Conservation (phyloP, 2,888 invertebrate species). For the Caenorhabditis wallacei region DNA sequence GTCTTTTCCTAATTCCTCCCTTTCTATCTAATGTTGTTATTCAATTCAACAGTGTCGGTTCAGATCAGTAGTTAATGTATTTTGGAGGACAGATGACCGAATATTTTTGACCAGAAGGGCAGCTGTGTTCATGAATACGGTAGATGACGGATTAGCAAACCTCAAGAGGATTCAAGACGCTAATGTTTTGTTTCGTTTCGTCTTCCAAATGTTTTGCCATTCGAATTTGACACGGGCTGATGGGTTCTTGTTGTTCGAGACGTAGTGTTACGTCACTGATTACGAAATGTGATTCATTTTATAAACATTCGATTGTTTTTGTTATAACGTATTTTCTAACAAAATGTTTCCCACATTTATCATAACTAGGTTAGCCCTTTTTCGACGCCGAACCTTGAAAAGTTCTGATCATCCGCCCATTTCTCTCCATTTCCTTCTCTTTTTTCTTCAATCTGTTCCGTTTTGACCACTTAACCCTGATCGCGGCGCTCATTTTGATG, state of each 20-base stretch:
- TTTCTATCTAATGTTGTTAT: conserved; percentile 10
- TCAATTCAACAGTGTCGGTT: conserved; percentile 18
- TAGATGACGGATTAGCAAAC: conserved; percentile 51
- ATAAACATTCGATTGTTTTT: too few species aligned
- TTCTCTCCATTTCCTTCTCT: neutral
- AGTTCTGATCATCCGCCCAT: conserved; percentile 4
- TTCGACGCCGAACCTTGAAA: conserved; percentile 16
- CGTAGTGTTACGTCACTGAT: conserved; percentile 25
- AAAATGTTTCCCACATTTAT: too few species aligned
- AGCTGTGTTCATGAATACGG: conserved; percentile 62
- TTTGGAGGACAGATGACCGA: conserved; percentile 2
- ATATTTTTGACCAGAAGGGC: conserved; percentile 44
- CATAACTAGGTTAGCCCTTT: too few species aligned
- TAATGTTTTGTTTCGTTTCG: conserved; percentile 48
- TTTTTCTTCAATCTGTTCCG: conserved; percentile 18
- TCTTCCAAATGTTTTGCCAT: conserved; percentile 16
- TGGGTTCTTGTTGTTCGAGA: conserved; percentile 21
- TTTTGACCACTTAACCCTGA: conserved; percentile 61
- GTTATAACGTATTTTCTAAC: too few species aligned
- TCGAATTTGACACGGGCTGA: conserved; percentile 39
- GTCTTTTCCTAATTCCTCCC: conserved; percentile 8
- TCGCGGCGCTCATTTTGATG: conserved; percentile 59
- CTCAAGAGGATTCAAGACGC: conserved; percentile 58
- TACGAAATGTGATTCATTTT: conserved; percentile 24
- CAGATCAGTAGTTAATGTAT: conserved; percentile 30